Base-by-base conservation (phyloP, 2,797 vertebrate genomes). In the Muscicapa striata region DNA sequence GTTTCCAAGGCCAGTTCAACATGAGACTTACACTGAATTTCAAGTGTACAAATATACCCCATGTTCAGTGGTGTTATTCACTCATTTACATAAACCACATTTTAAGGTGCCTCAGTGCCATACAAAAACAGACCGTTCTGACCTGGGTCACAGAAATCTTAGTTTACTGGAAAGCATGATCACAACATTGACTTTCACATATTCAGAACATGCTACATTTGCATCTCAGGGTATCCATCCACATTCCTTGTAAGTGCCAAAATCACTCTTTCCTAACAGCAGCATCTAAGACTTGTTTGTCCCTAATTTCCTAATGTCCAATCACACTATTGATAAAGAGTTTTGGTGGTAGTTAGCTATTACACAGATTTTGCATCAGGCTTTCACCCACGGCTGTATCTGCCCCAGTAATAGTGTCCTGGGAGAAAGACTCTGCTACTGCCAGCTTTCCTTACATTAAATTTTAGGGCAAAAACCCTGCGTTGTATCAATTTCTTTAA, bases 321-420 rank as follows among this genome's bases (percentile, higher is more conserved):
- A 2, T 0, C 0, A 61, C 5, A 4, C 34, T 46, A 34, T 2
- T 26, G 32, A 22, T 11, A 15, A 3, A 2, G 32, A n/a, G 12
- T 26, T 74, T 68, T 45, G 29, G 24, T 67, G 41, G 34, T 41
- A 84, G 13, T 22, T 43, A 11, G 13, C 43, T 40, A 8, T 29
- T 61, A 9, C 18, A 27, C 5, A 14, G 64, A 21, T 74, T 77
- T 74, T 61, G 29, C 17, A 30, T 9, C 20, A 48, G 63, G 20
- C 26, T 93, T 88, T 80, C 64, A 63, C 38, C 26, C 12, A 38
- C 2, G 2, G 57, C 66, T 52, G 38, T 67, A 45, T 41, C 54
- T 81, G 15, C 40, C 62, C 13, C 41, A 17, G 10, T 17, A 63
- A 58, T 5, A n/a, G 19, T 17, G 10, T 61, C 54, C 55, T 15